A percentile compares a stretch with the other conserved stretches of the same genome.
Evolutionary conservation across 2,888 invertebrate genomes (phyloP).

Genomic region (Cheilosia grossa): DNA sequence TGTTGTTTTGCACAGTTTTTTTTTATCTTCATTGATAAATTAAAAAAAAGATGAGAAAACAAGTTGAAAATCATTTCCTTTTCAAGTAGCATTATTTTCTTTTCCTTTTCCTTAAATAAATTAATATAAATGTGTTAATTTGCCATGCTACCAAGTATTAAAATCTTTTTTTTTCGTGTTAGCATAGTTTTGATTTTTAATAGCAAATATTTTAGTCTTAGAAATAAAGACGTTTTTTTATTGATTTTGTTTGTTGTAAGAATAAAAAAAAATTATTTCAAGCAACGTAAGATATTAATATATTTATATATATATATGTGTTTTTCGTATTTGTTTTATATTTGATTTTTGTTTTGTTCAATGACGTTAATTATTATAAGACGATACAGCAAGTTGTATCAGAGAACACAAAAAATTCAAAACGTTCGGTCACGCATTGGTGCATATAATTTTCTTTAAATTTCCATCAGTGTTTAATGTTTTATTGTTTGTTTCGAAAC

Average conservation of each 20-base stretch:
- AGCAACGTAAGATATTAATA: constrained; percentile 75
- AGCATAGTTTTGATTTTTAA: constrained; percentile 70
- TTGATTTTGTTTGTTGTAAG: constrained; percentile 71
- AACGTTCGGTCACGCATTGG: constrained; percentile 74
- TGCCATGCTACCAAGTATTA: constrained; percentile 70
- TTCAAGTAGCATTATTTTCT: constrained; percentile 52
- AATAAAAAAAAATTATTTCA: constrained; percentile 61
- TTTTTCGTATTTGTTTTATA: constrained; percentile 60
- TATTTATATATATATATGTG: constrained; percentile 59
- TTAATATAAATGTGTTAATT: constrained; percentile 72
- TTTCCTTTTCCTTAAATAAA: constrained; percentile 39
- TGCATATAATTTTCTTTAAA: constrained; percentile 44
- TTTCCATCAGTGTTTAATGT: constrained; percentile 49
- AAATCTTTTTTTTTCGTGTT: constrained; percentile 57
- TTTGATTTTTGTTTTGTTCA: constrained; percentile 52
- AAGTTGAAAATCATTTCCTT: constrained; percentile 54
- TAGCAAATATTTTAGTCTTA: constrained; percentile 66
- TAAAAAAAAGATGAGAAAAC: constrained; percentile 44
- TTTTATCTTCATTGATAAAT: constrained; percentile 53
- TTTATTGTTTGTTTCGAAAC: constrained; percentile 36
- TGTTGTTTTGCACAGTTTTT: constrained; percentile 74
- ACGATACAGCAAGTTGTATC: constrained; percentile 8
- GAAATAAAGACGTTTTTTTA: constrained; percentile 41
- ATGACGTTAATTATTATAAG: constrained; percentile 62
- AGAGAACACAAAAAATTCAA: constrained; percentile 49